phyloP scores from a whole-genome alignment of 53 echinoderm and acorn worm species.

The Astropecten irregularis region DNA sequence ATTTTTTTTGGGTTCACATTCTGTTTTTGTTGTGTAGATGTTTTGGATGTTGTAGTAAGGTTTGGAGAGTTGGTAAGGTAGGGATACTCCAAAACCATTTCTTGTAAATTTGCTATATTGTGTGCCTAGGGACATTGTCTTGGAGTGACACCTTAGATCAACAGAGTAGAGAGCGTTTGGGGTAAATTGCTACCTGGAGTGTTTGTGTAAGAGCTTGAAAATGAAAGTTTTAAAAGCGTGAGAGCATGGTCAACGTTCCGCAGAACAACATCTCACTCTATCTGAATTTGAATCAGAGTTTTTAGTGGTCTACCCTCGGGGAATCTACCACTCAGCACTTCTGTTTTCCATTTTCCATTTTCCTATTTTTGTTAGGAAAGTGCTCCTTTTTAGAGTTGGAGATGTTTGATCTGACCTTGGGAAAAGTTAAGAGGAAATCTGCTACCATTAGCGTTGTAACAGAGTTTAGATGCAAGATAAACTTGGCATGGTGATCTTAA shows the following conservation, averaged over 20 bases:
- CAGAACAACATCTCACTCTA: neutral
- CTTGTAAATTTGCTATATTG: conserved; percentile 19
- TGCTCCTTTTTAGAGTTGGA: neutral
- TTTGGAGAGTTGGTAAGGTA: no score
- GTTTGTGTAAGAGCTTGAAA: conserved; percentile 9
- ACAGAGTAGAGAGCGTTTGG: conserved; percentile 19
- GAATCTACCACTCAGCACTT: neutral
- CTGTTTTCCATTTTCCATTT: neutral
- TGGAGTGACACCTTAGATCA: conserved; percentile 49
- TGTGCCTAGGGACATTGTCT: conserved; percentile 3
- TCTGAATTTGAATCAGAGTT: neutral
- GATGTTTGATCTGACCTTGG: no score
- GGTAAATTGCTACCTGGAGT: conserved; percentile 41
- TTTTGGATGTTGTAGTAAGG: no score
- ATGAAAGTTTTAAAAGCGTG: conserved; percentile 42
- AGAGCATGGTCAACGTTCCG: conserved; percentile 21
- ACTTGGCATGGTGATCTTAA: no score
- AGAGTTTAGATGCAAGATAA: no score
- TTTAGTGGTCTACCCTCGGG: neutral
- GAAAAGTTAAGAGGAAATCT: no score
- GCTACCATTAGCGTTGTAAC: no score
- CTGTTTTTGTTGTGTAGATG: no score
- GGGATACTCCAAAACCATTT: no score
- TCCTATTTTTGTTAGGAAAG: neutral
- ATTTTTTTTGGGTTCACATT: no score